A percentile compares a stretch with the other conserved stretches of the same genome.
phyloP scores from a whole-genome alignment of 2,797 vertebrate species.

The Choloepus didactylus region DNA sequence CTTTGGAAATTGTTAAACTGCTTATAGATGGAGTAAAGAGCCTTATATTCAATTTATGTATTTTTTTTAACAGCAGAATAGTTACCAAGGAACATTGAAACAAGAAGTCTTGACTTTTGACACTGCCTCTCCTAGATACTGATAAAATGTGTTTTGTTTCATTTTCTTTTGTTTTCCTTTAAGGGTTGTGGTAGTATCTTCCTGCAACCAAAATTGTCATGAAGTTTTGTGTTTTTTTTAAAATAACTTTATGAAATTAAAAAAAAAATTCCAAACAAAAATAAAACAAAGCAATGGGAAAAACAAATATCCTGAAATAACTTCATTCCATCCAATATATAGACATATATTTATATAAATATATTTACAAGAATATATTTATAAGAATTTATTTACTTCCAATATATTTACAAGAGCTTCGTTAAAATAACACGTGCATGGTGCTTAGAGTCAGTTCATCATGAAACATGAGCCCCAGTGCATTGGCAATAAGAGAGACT shows the following conservation, averaged over 20 bases:
- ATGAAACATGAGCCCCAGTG: rapidly evolving
- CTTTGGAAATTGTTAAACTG: not conserved
- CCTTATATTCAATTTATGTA: not conserved
- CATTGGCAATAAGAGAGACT: rapidly evolving
- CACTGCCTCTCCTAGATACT: not conserved
- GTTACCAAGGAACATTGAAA: not conserved
- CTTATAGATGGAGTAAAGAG: not conserved
- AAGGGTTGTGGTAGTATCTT: not conserved
- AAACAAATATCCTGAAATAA: too few relatives aligned
- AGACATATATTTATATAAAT: too few relatives aligned
- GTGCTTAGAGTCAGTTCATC: rapidly evolving
- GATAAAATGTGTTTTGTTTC: not conserved
- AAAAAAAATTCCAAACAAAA: too few relatives aligned
- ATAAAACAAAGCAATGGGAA: too few relatives aligned
- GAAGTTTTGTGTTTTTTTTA: not conserved
- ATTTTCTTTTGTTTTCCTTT: not conserved
- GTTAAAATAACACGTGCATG: rapidly evolving
- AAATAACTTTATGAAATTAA: too few relatives aligned
- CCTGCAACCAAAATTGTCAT: not conserved
- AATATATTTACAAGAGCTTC: not conserved
- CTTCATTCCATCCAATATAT: too few relatives aligned
- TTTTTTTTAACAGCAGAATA: not conserved
- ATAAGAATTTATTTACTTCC: too few relatives aligned
- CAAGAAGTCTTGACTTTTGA: not conserved
- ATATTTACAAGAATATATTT: too few relatives aligned